A percentile compares a stretch with the other conserved stretches of the same genome.
phyloP scores from a whole-genome alignment of 2,113 vertebrate genomes.

The Herpailurus yagouaroundi region DNA sequence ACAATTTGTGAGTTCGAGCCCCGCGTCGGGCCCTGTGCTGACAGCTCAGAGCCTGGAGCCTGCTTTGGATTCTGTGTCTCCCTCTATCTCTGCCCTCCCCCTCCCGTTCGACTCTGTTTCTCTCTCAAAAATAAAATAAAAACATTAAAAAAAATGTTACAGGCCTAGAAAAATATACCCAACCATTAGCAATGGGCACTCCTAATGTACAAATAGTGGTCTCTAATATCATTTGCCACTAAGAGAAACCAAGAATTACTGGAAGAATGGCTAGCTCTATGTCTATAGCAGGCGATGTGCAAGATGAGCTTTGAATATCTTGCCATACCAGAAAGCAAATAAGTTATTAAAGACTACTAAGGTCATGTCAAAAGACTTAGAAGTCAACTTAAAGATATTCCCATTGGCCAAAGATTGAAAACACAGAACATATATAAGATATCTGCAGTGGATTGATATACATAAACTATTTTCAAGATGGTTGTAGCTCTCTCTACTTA shows the following conservation, averaged over 20 bases:
- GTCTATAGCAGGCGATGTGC: background rate
- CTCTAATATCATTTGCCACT: background rate
- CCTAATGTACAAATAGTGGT: background rate
- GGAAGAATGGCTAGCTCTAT: background rate
- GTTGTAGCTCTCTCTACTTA: too few relatives aligned
- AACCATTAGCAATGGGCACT: background rate
- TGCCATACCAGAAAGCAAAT: background rate
- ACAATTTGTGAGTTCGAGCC: background rate
- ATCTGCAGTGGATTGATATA: background rate
- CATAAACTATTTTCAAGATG: background rate
- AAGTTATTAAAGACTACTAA: background rate
- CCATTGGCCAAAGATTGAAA: background rate
- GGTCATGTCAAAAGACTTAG: background rate
- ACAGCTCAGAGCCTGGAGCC: background rate
- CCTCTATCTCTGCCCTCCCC: background rate
- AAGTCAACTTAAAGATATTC: background rate
- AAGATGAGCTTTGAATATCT: background rate
- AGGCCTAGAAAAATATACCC: background rate
- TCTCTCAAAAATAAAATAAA: background rate
- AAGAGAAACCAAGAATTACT: background rate
- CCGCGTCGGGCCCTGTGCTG: background rate
- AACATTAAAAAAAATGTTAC: background rate
- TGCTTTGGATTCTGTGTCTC: background rate
- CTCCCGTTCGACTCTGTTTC: background rate
- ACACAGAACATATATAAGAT: background rate